A percentile compares a stretch with the other conserved stretches of the same genome.
These are phyloP conservation scores for Branchellion lobata DNA, from an alignment of 2,888 invertebrate genomes.

Conservation along the genomic window DNA sequence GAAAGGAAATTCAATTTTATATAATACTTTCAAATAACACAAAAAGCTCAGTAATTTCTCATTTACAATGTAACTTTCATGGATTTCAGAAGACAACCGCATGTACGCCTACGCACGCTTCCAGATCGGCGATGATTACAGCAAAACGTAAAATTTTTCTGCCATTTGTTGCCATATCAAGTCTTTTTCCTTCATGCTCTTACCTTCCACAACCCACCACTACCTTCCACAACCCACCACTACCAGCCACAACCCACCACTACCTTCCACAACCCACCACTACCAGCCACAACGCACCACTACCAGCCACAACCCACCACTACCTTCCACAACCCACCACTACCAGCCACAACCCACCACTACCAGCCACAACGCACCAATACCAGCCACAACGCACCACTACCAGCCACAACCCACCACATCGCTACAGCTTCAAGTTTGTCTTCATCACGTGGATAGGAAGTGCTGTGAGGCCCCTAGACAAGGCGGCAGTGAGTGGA, in stretches of 20 bases:
- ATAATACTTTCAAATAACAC: too few species aligned
- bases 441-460: slow-evolving; percentile 14
- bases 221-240: too few species aligned
- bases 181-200: too few species aligned
- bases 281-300: not conserved
- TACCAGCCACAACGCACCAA: too few species aligned
- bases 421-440: not conserved
- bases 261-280: not conserved
- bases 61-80: too few species aligned
- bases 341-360: not conserved
- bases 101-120: not conserved
- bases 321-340: not conserved
- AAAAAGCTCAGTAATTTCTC: too few species aligned
- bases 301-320: not conserved
- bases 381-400: too few species aligned
- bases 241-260: not conserved
- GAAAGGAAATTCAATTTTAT: too few species aligned
- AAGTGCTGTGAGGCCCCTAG: not conserved
- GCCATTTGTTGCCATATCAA: not conserved
- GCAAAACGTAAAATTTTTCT: not conserved
- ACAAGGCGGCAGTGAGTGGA: not conserved
- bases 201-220: too few species aligned
- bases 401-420: too few species aligned
- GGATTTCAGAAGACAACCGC: not conserved
- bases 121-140: slow-evolving; percentile 11